A percentile compares a stretch with the other conserved stretches of the same genome.
phyloP scores from a whole-genome alignment of 2,797 vertebrate species.

The Buceros bicornis region DNA sequence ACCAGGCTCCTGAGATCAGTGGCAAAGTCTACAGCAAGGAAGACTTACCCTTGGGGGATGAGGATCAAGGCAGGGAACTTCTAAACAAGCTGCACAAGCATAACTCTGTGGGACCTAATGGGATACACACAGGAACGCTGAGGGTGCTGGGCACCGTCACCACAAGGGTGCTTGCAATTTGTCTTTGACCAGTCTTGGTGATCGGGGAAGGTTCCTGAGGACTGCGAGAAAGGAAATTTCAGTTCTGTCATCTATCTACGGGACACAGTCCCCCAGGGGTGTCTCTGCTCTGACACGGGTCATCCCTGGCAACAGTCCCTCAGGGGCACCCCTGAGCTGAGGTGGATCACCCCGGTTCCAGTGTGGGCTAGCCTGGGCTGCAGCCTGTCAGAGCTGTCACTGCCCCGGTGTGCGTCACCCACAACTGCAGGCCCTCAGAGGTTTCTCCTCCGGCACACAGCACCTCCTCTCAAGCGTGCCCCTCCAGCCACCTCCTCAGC shows the following conservation, averaged over 20 bases:
- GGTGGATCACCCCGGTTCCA: neutral
- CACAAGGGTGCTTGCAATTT: neutral
- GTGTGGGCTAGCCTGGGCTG: neutral
- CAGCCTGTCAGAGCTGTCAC: neutral
- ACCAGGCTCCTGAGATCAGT: neutral
- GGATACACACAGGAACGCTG: neutral
- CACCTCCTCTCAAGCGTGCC: neutral
- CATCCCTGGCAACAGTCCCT: neutral
- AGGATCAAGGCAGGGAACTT: neutral
- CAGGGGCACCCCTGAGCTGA: too few relatives aligned
- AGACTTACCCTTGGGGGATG: neutral
- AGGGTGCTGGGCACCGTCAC: neutral
- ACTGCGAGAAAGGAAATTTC: neutral
- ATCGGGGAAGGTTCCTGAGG: neutral
- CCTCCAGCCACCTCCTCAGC: neutral
- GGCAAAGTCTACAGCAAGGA: neutral
- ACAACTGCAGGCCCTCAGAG: neutral
- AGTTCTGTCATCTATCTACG: neutral
- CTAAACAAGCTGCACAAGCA: neutral
- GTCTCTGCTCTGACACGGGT: neutral
- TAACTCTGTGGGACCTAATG: neutral
- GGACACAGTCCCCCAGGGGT: neutral
- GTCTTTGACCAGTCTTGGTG: neutral
- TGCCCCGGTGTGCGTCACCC: neutral
- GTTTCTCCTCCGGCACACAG: neutral